Base-by-base conservation (phyloP, 2,888 invertebrate species). In the Dorcus parallelipipedus region DNA sequence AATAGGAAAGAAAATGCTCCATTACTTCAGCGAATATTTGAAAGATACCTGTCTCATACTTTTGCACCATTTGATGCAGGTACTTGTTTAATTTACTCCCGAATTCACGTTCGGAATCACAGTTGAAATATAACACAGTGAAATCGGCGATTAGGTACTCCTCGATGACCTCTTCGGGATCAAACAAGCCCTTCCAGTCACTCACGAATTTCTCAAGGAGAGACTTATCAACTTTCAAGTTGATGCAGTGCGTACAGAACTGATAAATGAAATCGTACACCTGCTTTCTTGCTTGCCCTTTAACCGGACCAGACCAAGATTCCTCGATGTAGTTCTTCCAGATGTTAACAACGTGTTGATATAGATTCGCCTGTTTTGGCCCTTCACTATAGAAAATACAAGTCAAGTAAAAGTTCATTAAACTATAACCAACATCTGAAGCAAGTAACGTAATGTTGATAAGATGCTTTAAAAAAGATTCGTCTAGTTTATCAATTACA, bases 91-190 rank as follows among this genome's bases (percentile, higher is more conserved):
- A 20, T 41, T 42, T 48, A 33, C 42, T 23, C 2, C 48, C 54
- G 14, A 41, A 49, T 49, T 54, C 26, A 4, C 8, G 10, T 51
- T 54, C 54, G 17, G 17, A 54, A 40, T 54, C 10, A 38, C 39
- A 39, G 14, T 49, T 26, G 49, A 26, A 39, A 42, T 49, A 54
- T 38, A 41, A 7, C 8, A 42, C 14, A 0, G 54, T 49, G 3
- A 54, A 54, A n/a, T 40, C 14, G 4, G 47, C 20, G 8, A 33
- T n/a, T 3, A 49, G n/a, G 8, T 54, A 49, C 7, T 23, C 38
- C 9, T 49, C 9, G n/a, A 23, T 38, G 23, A 17, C 39, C 23
- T n/a, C 9, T 26, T 49, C 17, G 9, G 10, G 2, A 20, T 42
- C 9, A n/a, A 49, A 14, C 5, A 47, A 41, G 9, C 8, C 14